Base-by-base conservation (phyloP, 2,113 vertebrate genomes). In the Oreotrochilus melanogaster region DNA sequence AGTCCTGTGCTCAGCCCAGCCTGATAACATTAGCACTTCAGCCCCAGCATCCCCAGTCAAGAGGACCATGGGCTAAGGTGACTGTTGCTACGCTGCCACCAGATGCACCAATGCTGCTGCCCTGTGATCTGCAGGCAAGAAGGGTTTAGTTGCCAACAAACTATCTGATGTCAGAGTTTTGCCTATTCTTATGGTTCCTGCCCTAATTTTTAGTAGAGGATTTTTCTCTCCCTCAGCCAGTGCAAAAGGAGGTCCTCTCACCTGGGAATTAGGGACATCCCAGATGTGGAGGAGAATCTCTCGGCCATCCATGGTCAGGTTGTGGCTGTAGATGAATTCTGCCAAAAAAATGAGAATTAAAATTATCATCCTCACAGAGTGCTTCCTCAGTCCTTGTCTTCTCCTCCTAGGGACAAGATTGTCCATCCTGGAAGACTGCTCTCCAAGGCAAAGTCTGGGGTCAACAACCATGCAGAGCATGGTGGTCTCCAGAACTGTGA, bases 241-340 rank as follows among this genome's bases (percentile, higher is more conserved):
- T 47, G 39, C 57, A 67, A 95, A 48, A n/a, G 66, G 23, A 84
- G 8, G 27, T 6, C 14, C 18, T 65, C 93, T 98, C 94, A 99
- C 99, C 98, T 98, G 98, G 54, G 97, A 98, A 96, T 24, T 98
- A 42, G 98, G 98, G 18, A 98, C 98, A 7, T 99, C 99, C 98
- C 98, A 99, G 70, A 99, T 98, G 92, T 98, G 98, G 64, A 99
- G 96, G 15, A 97, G 94, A 60, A 98, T 96, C 93, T 98, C 98
- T 88, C 98, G 98, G 72, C 98, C 98, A 18, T 98, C 98, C 56
- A 98, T 91, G 2, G 96, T 95, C 66, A 98, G 93, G 78, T 89
- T 98, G 90, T 98, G 98, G 61, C 98, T 98, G 95, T 98, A 99
- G 96, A 99, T 97, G 56, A 98, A 98, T 92, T 99, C 99, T 99